Evolutionary conservation across 2,888 invertebrate genomes (phyloP).

Genomic region (Andrena bucephala): DNA sequence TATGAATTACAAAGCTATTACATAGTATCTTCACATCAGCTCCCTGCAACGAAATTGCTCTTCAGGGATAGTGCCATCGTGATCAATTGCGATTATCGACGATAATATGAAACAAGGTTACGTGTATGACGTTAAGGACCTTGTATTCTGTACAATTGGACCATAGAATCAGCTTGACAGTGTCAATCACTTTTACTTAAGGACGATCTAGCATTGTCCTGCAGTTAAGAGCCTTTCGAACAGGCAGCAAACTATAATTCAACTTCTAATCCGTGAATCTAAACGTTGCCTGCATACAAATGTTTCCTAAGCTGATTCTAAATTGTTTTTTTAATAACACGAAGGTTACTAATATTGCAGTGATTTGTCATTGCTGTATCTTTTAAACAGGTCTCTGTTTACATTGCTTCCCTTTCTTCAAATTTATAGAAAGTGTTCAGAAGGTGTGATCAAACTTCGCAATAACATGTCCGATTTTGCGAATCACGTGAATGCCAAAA

Average conservation of each 20-base stretch:
- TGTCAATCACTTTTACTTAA: constrained; percentile 12
- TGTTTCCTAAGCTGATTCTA: no score
- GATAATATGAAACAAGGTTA: constrained; percentile 18
- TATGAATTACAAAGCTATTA: not conserved
- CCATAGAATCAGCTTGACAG: not conserved
- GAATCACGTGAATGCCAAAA: not conserved
- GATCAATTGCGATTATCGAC: constrained; percentile 22
- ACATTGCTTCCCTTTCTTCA: no score
- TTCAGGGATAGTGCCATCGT: not conserved
- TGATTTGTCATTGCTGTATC: no score
- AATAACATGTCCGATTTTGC: not conserved
- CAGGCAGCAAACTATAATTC: not conserved
- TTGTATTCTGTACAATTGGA: constrained; percentile 1
- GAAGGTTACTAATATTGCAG: no score
- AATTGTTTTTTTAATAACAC: no score
- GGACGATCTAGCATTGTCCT: not conserved
- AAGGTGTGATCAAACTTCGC: no score
- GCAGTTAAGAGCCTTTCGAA: not conserved
- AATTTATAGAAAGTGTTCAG: no score
- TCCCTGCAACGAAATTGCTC: not conserved
- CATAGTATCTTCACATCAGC: not conserved
- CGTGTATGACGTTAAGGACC: not conserved
- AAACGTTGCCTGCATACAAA: no score
- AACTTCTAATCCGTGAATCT: not conserved
- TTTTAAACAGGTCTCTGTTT: no score